Percentiles rank a stretch among this genome's conserved stretches.
Conservation (phyloP, 2,113 vertebrate species). For the Atrichornis clamosus region DNA sequence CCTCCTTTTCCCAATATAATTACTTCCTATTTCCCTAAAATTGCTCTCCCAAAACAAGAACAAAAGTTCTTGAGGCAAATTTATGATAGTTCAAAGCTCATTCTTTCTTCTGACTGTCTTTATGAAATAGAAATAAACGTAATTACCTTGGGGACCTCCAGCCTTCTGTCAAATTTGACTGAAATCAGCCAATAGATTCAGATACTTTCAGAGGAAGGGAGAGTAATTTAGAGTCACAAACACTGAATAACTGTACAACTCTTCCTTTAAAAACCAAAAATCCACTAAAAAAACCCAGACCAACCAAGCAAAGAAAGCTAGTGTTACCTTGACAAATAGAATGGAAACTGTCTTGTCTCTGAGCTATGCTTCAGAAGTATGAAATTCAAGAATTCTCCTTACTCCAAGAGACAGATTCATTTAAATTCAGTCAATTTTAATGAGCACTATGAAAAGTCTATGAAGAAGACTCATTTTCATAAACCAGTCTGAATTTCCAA, state of each 20-base stretch:
- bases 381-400: neutral
- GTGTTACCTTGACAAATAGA: neutral
- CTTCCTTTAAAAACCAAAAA: neutral
- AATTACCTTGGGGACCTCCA: constrained; percentile 37
- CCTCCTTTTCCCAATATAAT: neutral
- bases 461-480: neutral
- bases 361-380: neutral
- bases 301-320: neutral
- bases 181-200: neutral
- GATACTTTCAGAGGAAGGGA: neutral
- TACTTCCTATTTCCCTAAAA: neutral
- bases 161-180: constrained; percentile 22
- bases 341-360: neutral
- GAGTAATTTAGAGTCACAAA: neutral
- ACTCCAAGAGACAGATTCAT: neutral
- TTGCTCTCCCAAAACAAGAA: neutral
- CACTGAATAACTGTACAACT: neutral
- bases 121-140: neutral
- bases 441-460: neutral
- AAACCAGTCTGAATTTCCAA: neutral
- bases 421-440: neutral
- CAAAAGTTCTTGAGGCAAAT: constrained; percentile 1
- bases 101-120: neutral
- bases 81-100: neutral
- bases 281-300: neutral